These are phyloP conservation scores for Melinopterus prodromus DNA, from an alignment of 2,888 invertebrate genomes.

Conservation along the genomic window DNA sequence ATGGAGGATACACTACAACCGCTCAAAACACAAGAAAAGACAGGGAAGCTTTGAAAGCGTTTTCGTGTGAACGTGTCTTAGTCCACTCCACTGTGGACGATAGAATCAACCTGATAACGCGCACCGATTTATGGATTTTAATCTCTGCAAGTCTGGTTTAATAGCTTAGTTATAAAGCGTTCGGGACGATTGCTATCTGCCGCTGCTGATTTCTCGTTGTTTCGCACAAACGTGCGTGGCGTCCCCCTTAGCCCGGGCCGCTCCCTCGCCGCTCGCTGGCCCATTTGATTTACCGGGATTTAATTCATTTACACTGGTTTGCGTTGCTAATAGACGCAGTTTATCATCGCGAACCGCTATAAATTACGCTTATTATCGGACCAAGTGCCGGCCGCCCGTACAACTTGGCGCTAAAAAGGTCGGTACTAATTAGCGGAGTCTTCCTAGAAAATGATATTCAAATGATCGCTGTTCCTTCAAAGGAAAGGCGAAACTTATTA, in stretches of 20 bases:
- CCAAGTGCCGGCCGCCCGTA: neutral
- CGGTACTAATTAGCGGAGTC: conserved; percentile 14
- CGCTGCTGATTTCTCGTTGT: conserved; percentile 23
- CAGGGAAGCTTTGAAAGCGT: neutral
- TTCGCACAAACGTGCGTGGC: conserved; percentile 17
- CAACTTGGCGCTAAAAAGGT: conserved; percentile 11
- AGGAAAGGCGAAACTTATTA: no score
- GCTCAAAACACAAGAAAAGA: neutral
- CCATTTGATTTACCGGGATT: conserved; percentile 32
- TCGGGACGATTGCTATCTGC: conserved; percentile 33
- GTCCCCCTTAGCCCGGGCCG: neutral
- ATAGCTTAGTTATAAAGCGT: conserved; percentile 39
- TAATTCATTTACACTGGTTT: conserved; percentile 36
- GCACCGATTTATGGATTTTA: conserved; percentile 44
- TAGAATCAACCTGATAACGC: conserved; percentile 42
- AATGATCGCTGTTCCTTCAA: neutral
- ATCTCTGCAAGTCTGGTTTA: conserved; percentile 42
- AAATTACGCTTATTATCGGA: conserved; percentile 19
- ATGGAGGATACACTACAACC: no score
- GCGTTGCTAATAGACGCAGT: conserved; percentile 33
- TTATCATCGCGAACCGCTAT: conserved; percentile 28
- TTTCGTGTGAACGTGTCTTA: conserved; percentile 7
- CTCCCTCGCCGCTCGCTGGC: conserved; percentile 17
- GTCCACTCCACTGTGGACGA: conserved; percentile 35
- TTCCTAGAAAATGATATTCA: conserved; percentile 5